These are phyloP conservation scores for Lasioglossum vierecki DNA, from an alignment of 2,888 invertebrate species.

Conservation along the genomic window DNA sequence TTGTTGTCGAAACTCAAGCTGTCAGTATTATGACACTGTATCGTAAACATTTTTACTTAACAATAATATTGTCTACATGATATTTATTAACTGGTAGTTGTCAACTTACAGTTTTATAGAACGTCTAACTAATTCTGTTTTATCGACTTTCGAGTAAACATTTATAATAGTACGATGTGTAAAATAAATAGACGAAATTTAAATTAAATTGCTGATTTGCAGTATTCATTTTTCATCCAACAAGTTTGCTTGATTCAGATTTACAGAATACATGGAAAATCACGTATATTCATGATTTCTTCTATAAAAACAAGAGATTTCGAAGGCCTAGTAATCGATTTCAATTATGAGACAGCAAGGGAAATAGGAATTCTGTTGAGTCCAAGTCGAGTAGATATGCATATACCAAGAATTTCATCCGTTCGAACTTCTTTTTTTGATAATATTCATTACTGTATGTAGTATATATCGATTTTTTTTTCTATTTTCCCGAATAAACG, in stretches of 20 bases:
- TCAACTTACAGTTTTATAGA: slow-evolving; percentile 19
- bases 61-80: slow-evolving; percentile 53
- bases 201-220: slow-evolving; percentile 26
- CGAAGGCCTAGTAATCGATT: slow-evolving; percentile 39
- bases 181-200: slow-evolving; percentile 28
- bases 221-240: slow-evolving; percentile 50
- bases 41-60: slow-evolving; percentile 56
- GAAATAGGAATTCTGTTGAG: slow-evolving; percentile 15
- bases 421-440: slow-evolving; percentile 23
- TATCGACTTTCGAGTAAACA: slow-evolving; percentile 30
- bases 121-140: slow-evolving; percentile 30
- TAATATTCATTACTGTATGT: slow-evolving; percentile 31
- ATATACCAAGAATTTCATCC: slow-evolving; percentile 15
- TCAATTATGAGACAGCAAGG: slow-evolving; percentile 13
- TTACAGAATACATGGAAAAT: background rate
- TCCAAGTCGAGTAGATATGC: slow-evolving; percentile 23
- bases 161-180: slow-evolving; percentile 13
- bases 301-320: slow-evolving; percentile 38
- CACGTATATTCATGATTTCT: slow-evolving; percentile 20
- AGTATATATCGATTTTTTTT: slow-evolving; percentile 21
- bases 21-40: slow-evolving; percentile 54
- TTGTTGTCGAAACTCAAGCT: slow-evolving; percentile 49
- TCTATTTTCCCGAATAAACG: slow-evolving; percentile 24
- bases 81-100: slow-evolving; percentile 56
- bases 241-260: slow-evolving; percentile 19